Evolutionary conservation across 2,888 invertebrate genomes (phyloP), one percentile per base, ranked within the genome.

Genomic region (Ceramica pisi): DNA sequence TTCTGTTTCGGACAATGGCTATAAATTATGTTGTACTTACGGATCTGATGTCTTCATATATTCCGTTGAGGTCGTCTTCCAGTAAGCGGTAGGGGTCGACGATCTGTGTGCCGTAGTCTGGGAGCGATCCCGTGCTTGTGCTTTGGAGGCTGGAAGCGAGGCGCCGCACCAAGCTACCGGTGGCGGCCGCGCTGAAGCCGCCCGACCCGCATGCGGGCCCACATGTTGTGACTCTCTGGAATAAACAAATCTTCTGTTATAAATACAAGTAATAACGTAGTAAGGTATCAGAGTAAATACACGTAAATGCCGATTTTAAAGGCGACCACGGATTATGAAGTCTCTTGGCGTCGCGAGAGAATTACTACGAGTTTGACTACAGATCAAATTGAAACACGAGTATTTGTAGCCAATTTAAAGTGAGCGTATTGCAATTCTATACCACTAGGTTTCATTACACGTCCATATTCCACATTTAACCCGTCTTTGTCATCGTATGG

Each of bases 61-160:
- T 97, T 87, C 98, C 97, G 91, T 98, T 98, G 80, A 99, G 97
- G 92, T 99, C 99, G 88, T 98, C 98, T 88, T 98, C 98, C 79
- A 98, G 96, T 81, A 99, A 96, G 87, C 97, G 97, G 92, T 98
- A 99, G 76, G 99, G 99, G 96, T 98, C 98, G 85, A 98, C 97
- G 94, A 98, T 97, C 89, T 95, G 95, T 88, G 94, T 95, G 87
- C 96, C 94, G 90, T 98, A 97, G 91, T 98, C 98, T 71, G 98
- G 97, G 87, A 98, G 96, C 26, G 98, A 97, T 87, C 98, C 98
- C 21, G 98, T 98, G 92, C 98, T 97, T 86, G 98, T 98, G 92
- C 97, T 97, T 93, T 98, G 97, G 59, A 98, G 97, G 89, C 97
- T 97, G 96, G 96, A 97, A 83, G 96, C 96, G 87, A 97, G 96